Evolutionary conservation across 2,113 vertebrate genomes (phyloP).

Genomic region (Mobula birostris): DNA sequence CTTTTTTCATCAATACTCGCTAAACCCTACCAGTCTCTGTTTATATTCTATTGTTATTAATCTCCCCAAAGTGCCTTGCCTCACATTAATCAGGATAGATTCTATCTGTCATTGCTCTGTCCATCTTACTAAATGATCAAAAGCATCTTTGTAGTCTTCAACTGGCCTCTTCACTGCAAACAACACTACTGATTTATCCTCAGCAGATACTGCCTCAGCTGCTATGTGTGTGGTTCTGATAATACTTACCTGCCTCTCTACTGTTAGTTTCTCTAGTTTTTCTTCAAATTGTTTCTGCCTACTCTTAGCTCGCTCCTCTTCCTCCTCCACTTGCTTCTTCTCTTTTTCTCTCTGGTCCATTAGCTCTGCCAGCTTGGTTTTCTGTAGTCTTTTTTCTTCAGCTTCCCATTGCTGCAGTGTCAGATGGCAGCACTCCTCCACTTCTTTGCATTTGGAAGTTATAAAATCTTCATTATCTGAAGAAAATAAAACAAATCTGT

Average conservation of each 20-base stretch:
- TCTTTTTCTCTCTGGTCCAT: conserved; percentile 49
- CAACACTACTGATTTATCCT: too few species aligned
- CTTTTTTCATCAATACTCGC: too few species aligned
- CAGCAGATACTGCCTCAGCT: too few species aligned
- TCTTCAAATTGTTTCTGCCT: conserved; percentile 59
- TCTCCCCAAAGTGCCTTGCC: too few species aligned
- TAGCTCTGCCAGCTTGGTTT: conserved; percentile 45
- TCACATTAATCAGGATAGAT: too few species aligned
- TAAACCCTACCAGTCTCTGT: too few species aligned
- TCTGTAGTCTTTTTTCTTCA: conserved; percentile 53
- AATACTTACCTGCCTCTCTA: conserved; percentile 56
- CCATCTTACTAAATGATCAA: too few species aligned
- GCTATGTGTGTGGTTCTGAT: not conserved
- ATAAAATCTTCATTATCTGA: conserved; percentile 42
- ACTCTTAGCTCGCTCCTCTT: conserved; percentile 49
- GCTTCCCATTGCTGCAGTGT: conserved; percentile 56
- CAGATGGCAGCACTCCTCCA: conserved; percentile 53
- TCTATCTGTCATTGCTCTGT: too few species aligned
- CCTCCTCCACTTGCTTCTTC: conserved; percentile 52
- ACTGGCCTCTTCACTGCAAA: too few species aligned
- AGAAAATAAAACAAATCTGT: not conserved
- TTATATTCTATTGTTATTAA: too few species aligned
- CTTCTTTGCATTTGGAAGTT: conserved; percentile 51
- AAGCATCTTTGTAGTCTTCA: too few species aligned
- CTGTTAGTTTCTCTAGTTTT: conserved; percentile 62